phyloP scores from a whole-genome alignment of 2,888 invertebrate species.

The Limulus polyphemus region DNA sequence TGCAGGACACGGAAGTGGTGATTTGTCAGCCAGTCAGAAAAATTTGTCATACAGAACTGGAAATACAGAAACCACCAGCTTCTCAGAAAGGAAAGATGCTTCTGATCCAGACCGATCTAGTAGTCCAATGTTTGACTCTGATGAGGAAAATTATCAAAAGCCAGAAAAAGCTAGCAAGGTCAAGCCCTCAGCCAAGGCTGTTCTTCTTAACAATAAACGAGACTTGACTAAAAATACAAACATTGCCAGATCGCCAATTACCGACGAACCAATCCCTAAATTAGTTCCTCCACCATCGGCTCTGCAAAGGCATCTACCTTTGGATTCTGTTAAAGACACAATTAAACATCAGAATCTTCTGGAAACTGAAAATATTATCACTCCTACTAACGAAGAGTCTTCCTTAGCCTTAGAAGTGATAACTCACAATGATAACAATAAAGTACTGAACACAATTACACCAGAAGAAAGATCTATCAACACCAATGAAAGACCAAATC shows the following conservation, averaged over 20 bases:
- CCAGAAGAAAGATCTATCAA: not conserved
- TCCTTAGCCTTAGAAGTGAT: no score
- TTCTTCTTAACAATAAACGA: not conserved
- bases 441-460: not conserved
- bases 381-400: no score
- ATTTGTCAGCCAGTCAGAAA: slow-evolving; percentile 43
- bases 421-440: slow-evolving; percentile 35
- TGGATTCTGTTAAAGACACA: slow-evolving; percentile 15
- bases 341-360: slow-evolving; percentile 40
- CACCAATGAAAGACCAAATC: slow-evolving; percentile 3
- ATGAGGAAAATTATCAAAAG: slow-evolving; percentile 52
- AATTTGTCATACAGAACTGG: slow-evolving; percentile 45
- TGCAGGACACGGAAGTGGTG: slow-evolving; percentile 10
- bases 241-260: not conserved
- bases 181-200: slow-evolving; percentile 4
- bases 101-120: slow-evolving; percentile 68
- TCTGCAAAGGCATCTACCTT: slow-evolving; percentile 8
- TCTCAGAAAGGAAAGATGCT: slow-evolving; percentile 29
- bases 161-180: slow-evolving; percentile 3
- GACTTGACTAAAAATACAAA: not conserved
- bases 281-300: slow-evolving; percentile 23
- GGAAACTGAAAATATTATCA: slow-evolving; percentile 38
- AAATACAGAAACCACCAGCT: slow-evolving; percentile 42
- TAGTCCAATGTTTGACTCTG: slow-evolving; percentile 83
- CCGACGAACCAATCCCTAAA: slow-evolving; percentile 18